Conservation (phyloP, 2,797 vertebrate genomes). For the Acanthurus lineatus region DNA sequence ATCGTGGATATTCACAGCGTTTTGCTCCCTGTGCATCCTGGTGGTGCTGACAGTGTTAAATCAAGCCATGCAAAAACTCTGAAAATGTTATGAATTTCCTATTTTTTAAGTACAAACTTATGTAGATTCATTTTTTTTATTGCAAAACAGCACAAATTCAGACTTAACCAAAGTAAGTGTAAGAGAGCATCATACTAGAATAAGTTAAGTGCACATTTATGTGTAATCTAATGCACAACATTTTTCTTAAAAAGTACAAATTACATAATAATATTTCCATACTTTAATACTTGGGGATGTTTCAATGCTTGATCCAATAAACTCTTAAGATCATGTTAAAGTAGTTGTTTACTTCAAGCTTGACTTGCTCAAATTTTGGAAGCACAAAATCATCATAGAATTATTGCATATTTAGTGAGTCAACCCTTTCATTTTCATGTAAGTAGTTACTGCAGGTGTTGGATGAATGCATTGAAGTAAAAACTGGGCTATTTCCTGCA, state of each 20-base stretch:
- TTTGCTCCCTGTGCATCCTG: slow-evolving; percentile 41
- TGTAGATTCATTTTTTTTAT: neutral
- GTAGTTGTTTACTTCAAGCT: slow-evolving; percentile 48
- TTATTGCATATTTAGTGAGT: slow-evolving; percentile 65
- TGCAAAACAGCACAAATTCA: neutral
- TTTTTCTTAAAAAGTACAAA: slow-evolving; percentile 11
- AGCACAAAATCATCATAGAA: slow-evolving; percentile 59
- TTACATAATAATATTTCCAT: slow-evolving; percentile 40
- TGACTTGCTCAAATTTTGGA: slow-evolving; percentile 20
- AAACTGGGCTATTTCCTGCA: slow-evolving; percentile 71
- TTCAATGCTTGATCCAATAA: slow-evolving; percentile 34
- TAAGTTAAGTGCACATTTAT: slow-evolving; percentile 1
- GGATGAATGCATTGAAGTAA: slow-evolving; percentile 72
- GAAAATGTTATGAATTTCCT: neutral
- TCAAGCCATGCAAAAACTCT: slow-evolving; percentile 9
- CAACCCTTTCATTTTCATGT: slow-evolving; percentile 55
- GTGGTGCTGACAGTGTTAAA: slow-evolving; percentile 26
- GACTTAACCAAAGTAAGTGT: neutral
- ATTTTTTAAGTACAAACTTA: neutral
- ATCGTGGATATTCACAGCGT: slow-evolving; percentile 59
- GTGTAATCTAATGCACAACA: neutral
- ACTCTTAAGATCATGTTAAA: slow-evolving; percentile 28
- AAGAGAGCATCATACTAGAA: neutral
- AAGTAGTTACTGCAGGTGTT: slow-evolving; percentile 77
- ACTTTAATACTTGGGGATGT: slow-evolving; percentile 26